Percentiles rank a stretch among this genome's conserved stretches.
These are phyloP conservation scores for Chaetodon trifasciatus DNA, from an alignment of 2,797 vertebrate species.

Conservation along the genomic window DNA sequence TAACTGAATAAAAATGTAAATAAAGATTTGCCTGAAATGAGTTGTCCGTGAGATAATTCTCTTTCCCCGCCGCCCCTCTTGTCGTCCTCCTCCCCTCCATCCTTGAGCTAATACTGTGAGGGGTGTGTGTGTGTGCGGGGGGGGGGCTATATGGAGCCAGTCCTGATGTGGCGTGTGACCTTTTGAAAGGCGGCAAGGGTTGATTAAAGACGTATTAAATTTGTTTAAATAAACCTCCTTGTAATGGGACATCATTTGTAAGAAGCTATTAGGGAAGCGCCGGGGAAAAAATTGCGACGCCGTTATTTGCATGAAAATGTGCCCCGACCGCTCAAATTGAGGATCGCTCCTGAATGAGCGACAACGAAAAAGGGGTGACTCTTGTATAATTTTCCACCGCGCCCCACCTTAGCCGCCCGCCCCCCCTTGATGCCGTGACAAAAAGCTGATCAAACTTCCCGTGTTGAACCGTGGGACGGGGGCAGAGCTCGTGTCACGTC, in stretches of 20 bases:
- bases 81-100: constrained; percentile 88
- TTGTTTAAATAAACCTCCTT: constrained; percentile 99
- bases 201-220: constrained; percentile 99
- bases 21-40: constrained; percentile 99
- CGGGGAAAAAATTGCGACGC: constrained; percentile 87
- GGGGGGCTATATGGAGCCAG: constrained; percentile 69
- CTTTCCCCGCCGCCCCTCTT: constrained; percentile 88
- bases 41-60: constrained; percentile 98
- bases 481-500: constrained; percentile 68
- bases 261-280: constrained; percentile 98
- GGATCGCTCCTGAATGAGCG: constrained; percentile 92
- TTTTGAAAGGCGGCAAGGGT: constrained; percentile 94
- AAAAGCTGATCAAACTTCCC: constrained; percentile 86
- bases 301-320: constrained; percentile 99
- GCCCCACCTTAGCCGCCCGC: constrained; percentile 6
- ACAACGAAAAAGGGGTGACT: constrained; percentile 89
- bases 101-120: constrained; percentile 93
- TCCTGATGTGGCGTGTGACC: constrained; percentile 99
- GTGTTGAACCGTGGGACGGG: constrained; percentile 51
- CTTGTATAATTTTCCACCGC: constrained; percentile 88
- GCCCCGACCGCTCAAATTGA: constrained; percentile 83
- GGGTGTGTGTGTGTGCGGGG: constrained; percentile 43
- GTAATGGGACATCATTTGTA: constrained; percentile 99
- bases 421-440: constrained; percentile 61
- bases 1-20: constrained; percentile 99